Conservation (phyloP, 2,113 vertebrate species). For the Corythoichthys intestinalis region DNA sequence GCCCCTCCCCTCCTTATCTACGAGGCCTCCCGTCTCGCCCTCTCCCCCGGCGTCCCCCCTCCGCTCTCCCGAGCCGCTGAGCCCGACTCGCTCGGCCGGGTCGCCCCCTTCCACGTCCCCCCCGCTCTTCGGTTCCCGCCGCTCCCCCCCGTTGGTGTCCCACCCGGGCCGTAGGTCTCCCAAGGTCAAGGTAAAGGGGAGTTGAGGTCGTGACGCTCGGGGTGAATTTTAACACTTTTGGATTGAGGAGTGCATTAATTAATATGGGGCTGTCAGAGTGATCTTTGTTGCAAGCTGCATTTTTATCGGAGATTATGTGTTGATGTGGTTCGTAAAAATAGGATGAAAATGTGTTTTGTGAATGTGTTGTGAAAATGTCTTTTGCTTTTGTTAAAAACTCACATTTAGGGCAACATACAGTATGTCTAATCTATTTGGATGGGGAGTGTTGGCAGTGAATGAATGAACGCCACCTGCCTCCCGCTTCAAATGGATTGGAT, state of each 20-base stretch:
- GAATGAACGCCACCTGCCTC: too few species aligned
- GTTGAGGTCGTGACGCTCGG: slow-evolving; percentile 4
- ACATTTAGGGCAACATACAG: too few species aligned
- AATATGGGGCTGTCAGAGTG: slow-evolving; percentile 7
- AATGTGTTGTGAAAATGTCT: too few species aligned
- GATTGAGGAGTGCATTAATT: not conserved
- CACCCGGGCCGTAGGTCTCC: slow-evolving; percentile 76
- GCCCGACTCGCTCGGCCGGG: slow-evolving; percentile 21
- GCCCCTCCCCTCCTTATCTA: slow-evolving; percentile 33
- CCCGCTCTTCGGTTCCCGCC: slow-evolving; percentile 52
- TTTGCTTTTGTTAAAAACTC: too few species aligned
- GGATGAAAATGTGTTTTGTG: too few species aligned
- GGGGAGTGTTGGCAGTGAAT: too few species aligned
- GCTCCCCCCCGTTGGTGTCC: slow-evolving; percentile 71
- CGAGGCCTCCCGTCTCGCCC: slow-evolving; percentile 22
- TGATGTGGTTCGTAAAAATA: too few species aligned
- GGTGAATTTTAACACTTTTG: slow-evolving; percentile 10
- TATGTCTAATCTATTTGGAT: too few species aligned
- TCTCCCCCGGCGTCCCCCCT: slow-evolving; percentile 23
- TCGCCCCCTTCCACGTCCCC: slow-evolving; percentile 26
- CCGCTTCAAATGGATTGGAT: too few species aligned
- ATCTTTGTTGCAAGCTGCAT: too few species aligned
- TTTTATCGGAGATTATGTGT: too few species aligned
- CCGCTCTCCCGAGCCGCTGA: slow-evolving; percentile 36
- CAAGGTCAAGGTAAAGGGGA: slow-evolving; percentile 83